Base-by-base conservation (phyloP, 2,113 vertebrate genomes). In the Syngnathus floridae region DNA sequence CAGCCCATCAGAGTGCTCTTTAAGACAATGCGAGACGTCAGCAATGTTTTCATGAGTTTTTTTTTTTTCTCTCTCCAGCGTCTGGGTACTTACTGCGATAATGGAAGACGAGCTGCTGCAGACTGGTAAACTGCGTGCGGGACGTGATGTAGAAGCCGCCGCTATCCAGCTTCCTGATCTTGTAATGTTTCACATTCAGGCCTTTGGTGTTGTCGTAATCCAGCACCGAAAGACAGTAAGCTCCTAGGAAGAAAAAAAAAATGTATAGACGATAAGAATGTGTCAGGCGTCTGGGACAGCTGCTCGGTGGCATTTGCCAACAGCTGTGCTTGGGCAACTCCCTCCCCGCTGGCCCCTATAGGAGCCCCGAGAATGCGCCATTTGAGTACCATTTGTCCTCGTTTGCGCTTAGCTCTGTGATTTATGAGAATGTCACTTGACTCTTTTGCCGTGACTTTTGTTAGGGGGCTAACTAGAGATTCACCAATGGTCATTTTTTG, bases 121-220 rank as follows among this genome's bases (percentile, higher is more conserved):
- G 91, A 69, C 93, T 96, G 89, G 81, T 92, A 90, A 98, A 98
- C 87, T 97, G 96, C 4, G 95, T 95, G 72, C 96, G 93, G 4
- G 95, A 96, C 17, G 96, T 96, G 86, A 98, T 98, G 87, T 98
- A 98, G 88, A 98, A 97, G 41, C 96, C 96, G 0, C 96, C 96
- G 0, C 92, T 96, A 86, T 98, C 96, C 90, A 98, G 86, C 84
- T 97, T 98, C 72, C 95, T 92, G 90, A 95, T 98, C 87, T 98
- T 98, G 89, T 98, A 98, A 86, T 98, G 95, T 82, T 98, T 98
- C 71, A 98, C 94, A 0, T 96, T 98, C 75, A 96, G 90, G 66
- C 96, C 96, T 86, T 96, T 98, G 82, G 92, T 91, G 0, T 94
- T 93, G 82, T 98, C 95, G 0, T 95, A 97, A 84, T 98, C 96